Evolutionary conservation across 2,113 vertebrate species (phyloP), one percentile per base, ranked within the genome.

Genomic region (Sorex araneus): DNA sequence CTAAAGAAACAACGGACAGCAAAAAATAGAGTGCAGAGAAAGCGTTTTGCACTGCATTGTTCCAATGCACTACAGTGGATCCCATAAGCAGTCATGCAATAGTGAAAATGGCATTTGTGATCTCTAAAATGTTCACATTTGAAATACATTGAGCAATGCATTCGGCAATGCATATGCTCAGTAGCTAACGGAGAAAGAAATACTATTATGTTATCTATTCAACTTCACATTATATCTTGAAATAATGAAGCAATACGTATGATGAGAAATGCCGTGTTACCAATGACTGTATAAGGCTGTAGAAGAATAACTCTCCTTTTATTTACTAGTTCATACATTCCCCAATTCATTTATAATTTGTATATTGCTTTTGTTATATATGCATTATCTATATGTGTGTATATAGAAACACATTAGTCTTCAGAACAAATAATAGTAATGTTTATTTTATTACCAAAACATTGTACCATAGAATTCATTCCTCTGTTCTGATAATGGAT

Each of bases 211-310:
- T 54, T 83, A n/a, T 80, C 63, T 63, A 84, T 80, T 96, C 87
- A 96, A 81, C 95, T 96, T 96, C 93, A 97, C 67, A 95, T 96
- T 96, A 89, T 66, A 83, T 92, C 82, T 88, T 89, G 88, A 97
- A 97, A 97, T 84, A 97, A 93, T 97, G 96, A 98, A 96, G 89
- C 88, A 96, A 97, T 92, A 96, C 93, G 84, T 30, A 40, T 12
- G 8, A 54, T 15, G 25, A 30, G 1, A 2, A 77, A 2, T 54
- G 8, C 27, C 25, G 30, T 69, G 10, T 32, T 89, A 92, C 16
- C 12, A 83, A 3, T 76, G 91, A 97, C 96, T 97, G 91, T 96
- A 80, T 96, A 95, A 95, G 90, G 93, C 94, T 89, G 97, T 96
- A 40, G 30, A 32, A 97, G 95, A 94, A 96, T 94, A 73, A 91